Base-by-base conservation (phyloP, 2,888 invertebrate species). In the Synanthedon andrenaeformis region DNA sequence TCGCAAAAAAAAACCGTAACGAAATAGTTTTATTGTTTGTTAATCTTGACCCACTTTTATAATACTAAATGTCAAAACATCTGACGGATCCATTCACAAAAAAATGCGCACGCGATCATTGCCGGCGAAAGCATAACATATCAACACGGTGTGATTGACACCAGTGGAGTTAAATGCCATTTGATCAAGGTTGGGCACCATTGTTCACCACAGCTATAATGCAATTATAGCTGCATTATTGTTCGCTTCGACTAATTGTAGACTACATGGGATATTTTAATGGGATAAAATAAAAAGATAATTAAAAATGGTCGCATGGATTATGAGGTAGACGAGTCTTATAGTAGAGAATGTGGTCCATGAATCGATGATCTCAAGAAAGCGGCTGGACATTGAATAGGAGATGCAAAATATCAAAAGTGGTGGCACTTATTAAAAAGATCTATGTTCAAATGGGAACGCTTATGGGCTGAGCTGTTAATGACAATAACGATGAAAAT, bases 21-120 rank as follows among this genome's bases (percentile, higher is more conserved):
- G 35, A 35, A 35, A 35, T 35, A 35, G 3, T 10, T 35, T 35
- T 45, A 45, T 45, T 45, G 45, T 45, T 45, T 45, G 45, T 42
- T 65, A 69, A 64, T 73, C 85, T 83, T 85, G 84, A 83, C 84
- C 82, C 58, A 77, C 66, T 74, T 79, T 59, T 60, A 67, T 35
- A 35, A 35, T 63, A 62, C 63, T 60, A 80, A 82, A 82, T 82
- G 78, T 66, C 77, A 77, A 75, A 69, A 49, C 53, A 49, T 41
- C 14, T 49, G 50, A 49, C 49, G 41, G 53, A 50, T 53, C 48
- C 48, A 52, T 23, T 35, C 12, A 23, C 23, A 17, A 35, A 52
- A 52, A 42, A 52, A 52, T 52, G n/a, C 35, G 14, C 35, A 14
- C 52, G 45, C 35, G 48, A 52, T 57, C 49, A 60, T 53, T 56